Base-by-base conservation (phyloP, 2,797 vertebrate species). In the Enteromius argenteus region DNA sequence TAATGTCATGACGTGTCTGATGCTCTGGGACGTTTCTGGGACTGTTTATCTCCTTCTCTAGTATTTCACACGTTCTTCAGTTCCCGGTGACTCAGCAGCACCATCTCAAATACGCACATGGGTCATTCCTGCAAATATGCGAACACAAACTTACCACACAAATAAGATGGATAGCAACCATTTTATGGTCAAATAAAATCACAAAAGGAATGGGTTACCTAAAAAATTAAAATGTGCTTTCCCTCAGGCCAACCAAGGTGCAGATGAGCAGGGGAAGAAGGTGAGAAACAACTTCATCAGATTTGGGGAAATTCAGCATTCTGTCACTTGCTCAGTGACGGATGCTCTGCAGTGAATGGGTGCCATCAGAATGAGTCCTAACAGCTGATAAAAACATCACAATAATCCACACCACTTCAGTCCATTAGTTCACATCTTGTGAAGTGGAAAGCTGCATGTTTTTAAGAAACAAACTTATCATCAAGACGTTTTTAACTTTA, bases 1-100 rank as follows among this genome's bases (percentile, higher is more conserved):
- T 80, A 72, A 30, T 37, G 58, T 74, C 80, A 13, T 27, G 58
- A 30, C 32, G 46, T 7, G 44, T 35, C 44, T 69, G 67, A 42
- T 13, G 69, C 56, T 14, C 21, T 3, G 69, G 69, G 42, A 51
- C 15, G 6, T 39, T 67, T 42, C 69, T 51, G 49, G 3, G 51
- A 58, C 21, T 5, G 10, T 79, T 64, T 49, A 66, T 64, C 58
- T 49, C 27, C 0, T 64, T 23, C 74, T 77, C 37, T 9, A 15
- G 32, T 10, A 23, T 32, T 58, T 64, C 56, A 64, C 80, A 49
- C 30, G 10, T 37, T 60, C 27, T 83, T 71, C 44, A 35, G 19
- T 67, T 80, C 72, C 44, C 5, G 3, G 10, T 30, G 23, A 58
- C 37, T 49, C 49, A 6, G 23, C 23, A 39, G 69, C 3, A 6